Percentiles rank a stretch among this genome's conserved stretches.
Conservation (phyloP, 2,113 vertebrate genomes). For the Thamnophis sirtalis region DNA sequence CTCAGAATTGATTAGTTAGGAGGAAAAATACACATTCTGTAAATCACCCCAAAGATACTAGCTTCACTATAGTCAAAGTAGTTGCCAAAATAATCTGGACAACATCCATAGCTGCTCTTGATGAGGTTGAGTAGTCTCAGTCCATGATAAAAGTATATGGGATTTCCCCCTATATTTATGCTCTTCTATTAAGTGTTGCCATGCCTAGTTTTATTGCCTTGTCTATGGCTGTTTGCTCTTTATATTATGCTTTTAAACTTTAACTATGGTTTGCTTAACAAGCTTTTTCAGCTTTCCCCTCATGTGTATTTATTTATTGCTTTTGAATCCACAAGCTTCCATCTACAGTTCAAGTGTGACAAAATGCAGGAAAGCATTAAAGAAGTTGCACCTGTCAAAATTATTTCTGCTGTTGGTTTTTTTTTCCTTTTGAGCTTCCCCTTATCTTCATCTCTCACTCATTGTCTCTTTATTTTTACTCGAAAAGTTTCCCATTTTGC, state of each 20-base stretch:
- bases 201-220: background rate
- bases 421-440: fast-evolving
- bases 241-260: background rate
- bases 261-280: background rate
- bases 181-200: background rate
- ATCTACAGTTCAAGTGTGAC: background rate
- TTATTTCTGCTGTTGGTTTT: background rate
- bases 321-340: background rate
- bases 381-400: background rate
- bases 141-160: background rate
- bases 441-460: background rate
- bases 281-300: background rate
- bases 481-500: background rate
- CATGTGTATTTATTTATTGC: background rate
- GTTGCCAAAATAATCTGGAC: background rate
- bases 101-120: background rate
- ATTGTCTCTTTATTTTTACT: background rate
- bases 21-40: background rate
- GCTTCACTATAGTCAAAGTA: background rate
- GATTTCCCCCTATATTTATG: background rate
- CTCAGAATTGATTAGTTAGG: background rate
- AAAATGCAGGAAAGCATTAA: background rate
- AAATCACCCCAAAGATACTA: background rate
- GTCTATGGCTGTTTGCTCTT: background rate
- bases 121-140: background rate